These are phyloP conservation scores for Drosophila paranaensis DNA, from an alignment of 2,888 invertebrate genomes.

Conservation along the genomic window DNA sequence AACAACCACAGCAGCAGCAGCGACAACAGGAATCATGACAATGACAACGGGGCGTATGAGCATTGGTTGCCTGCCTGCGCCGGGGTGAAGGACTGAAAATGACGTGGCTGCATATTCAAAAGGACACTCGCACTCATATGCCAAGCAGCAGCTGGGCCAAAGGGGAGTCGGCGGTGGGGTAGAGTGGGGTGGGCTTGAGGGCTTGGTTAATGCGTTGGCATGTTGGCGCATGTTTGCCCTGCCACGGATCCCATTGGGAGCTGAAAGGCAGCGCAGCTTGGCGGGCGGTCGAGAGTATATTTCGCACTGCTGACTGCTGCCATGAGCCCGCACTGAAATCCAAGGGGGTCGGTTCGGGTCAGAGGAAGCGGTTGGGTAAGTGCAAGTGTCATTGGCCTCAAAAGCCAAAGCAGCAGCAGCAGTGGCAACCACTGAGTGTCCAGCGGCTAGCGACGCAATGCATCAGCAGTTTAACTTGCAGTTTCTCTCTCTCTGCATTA, in stretches of 20 bases:
- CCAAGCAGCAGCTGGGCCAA: slow-evolving; percentile 15
- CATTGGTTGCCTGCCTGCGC: slow-evolving; percentile 40
- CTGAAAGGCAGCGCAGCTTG: slow-evolving; percentile 19
- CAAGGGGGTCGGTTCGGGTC: neutral
- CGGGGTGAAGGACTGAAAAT: slow-evolving; percentile 47
- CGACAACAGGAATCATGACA: slow-evolving; percentile 20
- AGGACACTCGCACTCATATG: slow-evolving; percentile 45
- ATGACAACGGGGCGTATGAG: slow-evolving; percentile 65
- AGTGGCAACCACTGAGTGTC: slow-evolving; percentile 30
- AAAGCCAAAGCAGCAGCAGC: slow-evolving; percentile 29
- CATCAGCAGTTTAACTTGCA: slow-evolving; percentile 64
- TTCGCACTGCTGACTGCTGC: slow-evolving; percentile 22
- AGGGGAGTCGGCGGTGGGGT: neutral
- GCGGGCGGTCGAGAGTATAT: slow-evolving; percentile 40
- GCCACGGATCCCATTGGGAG: slow-evolving; percentile 38
- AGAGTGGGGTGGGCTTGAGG: neutral
- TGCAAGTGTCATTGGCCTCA: slow-evolving; percentile 69
- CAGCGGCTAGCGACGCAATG: slow-evolving; percentile 54
- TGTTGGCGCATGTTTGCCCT: slow-evolving; percentile 46
- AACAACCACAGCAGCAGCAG: slow-evolving; percentile 32
- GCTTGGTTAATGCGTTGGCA: slow-evolving; percentile 61
- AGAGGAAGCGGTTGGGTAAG: slow-evolving; percentile 22
- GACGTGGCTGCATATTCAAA: slow-evolving; percentile 70
- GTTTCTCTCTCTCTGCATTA: slow-evolving; percentile 34
- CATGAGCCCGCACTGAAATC: slow-evolving; percentile 15